Evolutionary conservation across 2,888 invertebrate genomes (phyloP).

Genomic region (Lasioglossum calceatum): DNA sequence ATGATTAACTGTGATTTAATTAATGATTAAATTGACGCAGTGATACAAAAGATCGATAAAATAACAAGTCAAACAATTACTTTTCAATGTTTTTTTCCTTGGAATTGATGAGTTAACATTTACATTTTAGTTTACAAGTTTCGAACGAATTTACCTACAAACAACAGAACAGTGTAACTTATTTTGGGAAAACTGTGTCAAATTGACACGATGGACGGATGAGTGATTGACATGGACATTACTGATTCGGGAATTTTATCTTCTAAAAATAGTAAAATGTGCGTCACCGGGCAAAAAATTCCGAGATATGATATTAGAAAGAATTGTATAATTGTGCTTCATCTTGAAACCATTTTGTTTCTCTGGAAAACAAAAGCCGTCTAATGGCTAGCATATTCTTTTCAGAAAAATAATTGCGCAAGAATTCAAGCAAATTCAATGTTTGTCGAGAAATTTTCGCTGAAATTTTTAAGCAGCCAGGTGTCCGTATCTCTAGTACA

Average conservation of each 20-base stretch:
- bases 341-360: not conserved
- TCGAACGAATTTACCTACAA: too few species aligned
- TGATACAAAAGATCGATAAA: too few species aligned
- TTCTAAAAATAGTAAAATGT: not conserved
- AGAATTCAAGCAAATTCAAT: not conserved
- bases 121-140: too few species aligned
- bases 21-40: too few species aligned
- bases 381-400: not conserved
- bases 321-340: not conserved
- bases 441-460: not conserved
- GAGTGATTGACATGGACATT: not conserved
- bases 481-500: not conserved
- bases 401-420: not conserved
- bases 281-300: not conserved
- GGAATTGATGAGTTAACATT: too few species aligned
- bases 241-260: not conserved
- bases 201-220: too few species aligned
- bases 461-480: not conserved
- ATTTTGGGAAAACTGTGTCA: too few species aligned
- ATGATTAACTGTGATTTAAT: too few species aligned
- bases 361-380: not conserved
- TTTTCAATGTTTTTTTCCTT: too few species aligned
- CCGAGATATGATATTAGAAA: not conserved
- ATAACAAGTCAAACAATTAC: too few species aligned
- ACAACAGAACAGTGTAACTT: too few species aligned